Evolutionary conservation across 2,888 invertebrate species (phyloP).

Genomic region (Cantharis lateralis): DNA sequence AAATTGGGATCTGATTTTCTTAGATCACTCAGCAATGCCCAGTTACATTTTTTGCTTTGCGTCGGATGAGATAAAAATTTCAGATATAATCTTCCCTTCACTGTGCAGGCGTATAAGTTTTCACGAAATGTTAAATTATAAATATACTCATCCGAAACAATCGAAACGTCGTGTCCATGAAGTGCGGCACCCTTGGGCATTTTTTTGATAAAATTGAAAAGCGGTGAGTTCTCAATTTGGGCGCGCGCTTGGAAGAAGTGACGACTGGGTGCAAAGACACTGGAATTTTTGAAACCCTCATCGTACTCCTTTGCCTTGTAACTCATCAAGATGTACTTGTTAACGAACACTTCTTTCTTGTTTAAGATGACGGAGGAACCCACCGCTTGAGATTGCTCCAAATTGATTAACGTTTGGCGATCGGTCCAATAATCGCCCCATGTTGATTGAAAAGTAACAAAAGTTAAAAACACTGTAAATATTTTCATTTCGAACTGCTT

Average conservation of each 20-base stretch:
- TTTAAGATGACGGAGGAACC: constrained; percentile 34
- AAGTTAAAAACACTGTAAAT: background rate
- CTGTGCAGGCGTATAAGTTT: constrained; percentile 60
- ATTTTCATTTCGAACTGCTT: background rate
- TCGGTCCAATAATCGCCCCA: constrained; percentile 29
- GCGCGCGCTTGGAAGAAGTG: constrained; percentile 67
- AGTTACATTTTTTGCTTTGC: constrained; percentile 43
- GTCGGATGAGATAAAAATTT: constrained; percentile 44
- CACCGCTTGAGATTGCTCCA: constrained; percentile 10
- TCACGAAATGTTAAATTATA: constrained; percentile 64
- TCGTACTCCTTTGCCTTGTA: constrained; percentile 45
- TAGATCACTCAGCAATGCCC: constrained; percentile 57
- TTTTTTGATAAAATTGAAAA: constrained; percentile 66
- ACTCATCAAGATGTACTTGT: constrained; percentile 41
- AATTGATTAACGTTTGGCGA: constrained; percentile 20
- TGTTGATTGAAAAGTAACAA: constrained; percentile 16
- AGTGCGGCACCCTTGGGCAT: constrained; percentile 77
- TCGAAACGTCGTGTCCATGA: constrained; percentile 70
- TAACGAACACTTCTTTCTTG: constrained; percentile 42
- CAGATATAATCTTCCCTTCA: constrained; percentile 37
- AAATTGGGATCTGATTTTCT: constrained; percentile 39
- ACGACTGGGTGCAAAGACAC: constrained; percentile 63
- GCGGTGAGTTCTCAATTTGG: constrained; percentile 63
- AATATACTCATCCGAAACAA: constrained; percentile 64
- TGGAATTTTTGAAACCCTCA: constrained; percentile 42